Evolutionary conservation across 53 echinoderm and acorn worm genomes (phyloP), one percentile per base, ranked within the genome.

Genomic region (Crossaster papposus): DNA sequence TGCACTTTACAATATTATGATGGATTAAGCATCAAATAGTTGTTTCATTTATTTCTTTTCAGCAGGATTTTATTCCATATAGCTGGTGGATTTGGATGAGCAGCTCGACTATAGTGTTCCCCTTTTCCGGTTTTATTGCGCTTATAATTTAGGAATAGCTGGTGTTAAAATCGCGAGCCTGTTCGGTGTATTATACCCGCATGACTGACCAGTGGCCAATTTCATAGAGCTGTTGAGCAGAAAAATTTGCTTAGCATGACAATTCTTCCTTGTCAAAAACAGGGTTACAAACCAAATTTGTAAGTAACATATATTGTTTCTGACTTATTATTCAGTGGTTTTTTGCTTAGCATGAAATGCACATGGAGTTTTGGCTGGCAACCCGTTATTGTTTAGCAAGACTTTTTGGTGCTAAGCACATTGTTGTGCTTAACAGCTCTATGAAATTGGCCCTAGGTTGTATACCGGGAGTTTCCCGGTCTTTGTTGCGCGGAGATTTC

Each of bases 401-500:
- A n/a, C n/a, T n/a, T n/a, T n/a, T n/a, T n/a, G n/a, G n/a, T n/a
- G n/a, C n/a, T n/a, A n/a, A n/a, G n/a, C n/a, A n/a, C n/a, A n/a
- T n/a, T n/a, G n/a, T n/a, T n/a, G n/a, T n/a, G n/a, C n/a, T n/a
- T n/a, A n/a, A n/a, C n/a, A n/a, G n/a, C n/a, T n/a, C n/a, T n/a
- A n/a, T n/a, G n/a, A n/a, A n/a, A n/a, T n/a, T n/a, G n/a, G n/a
- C n/a, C n/a, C n/a, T n/a, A n/a, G 82, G 35, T 70, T 82, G 82
- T 82, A 68, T 65, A 82, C 68, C 74, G 68, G 38, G 65, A 9
- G 38, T 37, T n/a, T 68, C 82, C 65, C 82, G 35, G 32, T 65
- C 82, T 82, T 82, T 82, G 82, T 82, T 82, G 38, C n/a, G 65
- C 44, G 70, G n/a, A 65, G 82, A 82, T 82, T 82, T 70, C 28